Base-by-base conservation (phyloP, 2,888 invertebrate genomes). In the Ceratothoa steindachneri region DNA sequence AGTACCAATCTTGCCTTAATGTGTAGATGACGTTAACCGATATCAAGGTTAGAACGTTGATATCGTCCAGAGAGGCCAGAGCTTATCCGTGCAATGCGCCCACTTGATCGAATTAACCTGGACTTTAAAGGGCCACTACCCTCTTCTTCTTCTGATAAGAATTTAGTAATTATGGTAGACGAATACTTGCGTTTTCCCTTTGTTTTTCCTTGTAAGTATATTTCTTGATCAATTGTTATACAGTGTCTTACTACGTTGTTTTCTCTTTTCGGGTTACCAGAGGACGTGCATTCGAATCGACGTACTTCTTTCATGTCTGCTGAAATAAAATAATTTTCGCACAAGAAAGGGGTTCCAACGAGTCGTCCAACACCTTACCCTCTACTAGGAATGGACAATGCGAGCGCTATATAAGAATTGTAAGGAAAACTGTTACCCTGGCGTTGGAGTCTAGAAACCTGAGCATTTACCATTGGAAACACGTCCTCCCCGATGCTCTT, bases 111-210 rank as follows among this genome's bases (percentile, higher is more conserved):
- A 9, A 29, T 71, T 2, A 30, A 31, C 28, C 22, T 65, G 7
- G 64, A 71, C 19, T 65, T 71, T 27, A 69, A 69, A 27, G 52
- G 30, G 15, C 4, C 70, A 28, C 30, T 66, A 2, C 65, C 66
- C 12, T 51, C 29, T 27, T 66, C 65, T 41, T 28, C 28, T n/a
- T 53, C 12, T 9, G 67, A 72, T 19, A 4, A n/a, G 30, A 67
- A 67, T 67, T 67, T 72, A 15, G 53, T 72, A 24, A 72, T 52
- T 22, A 22, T 67, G 15, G 31, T 67, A 15, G 72, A 72, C 68
- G 72, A 72, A 27, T 72, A 66, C 30, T 66, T 28, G 1, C 27
- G 71, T 28, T 71, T 72, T 27, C 60, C 72, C 24, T 72, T 72
- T 53, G 72, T 53, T 4, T 71, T 66, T 19, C 71, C 71, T 15